A percentile compares a stretch with the other conserved stretches of the same genome.
Conservation (phyloP, 2,113 vertebrate species). For the Caloenas nicobarica region DNA sequence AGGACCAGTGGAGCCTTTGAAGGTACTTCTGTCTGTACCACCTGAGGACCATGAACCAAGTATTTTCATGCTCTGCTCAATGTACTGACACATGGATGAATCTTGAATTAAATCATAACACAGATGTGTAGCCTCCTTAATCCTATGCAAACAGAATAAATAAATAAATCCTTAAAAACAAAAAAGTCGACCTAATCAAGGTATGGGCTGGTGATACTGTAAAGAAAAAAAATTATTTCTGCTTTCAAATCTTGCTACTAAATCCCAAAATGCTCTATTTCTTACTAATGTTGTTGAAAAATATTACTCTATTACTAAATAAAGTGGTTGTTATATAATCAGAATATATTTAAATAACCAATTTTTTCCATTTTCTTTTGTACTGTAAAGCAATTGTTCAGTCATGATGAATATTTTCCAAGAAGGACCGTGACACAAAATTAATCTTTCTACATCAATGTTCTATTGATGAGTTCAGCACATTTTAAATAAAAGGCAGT, state of each 20-base stretch:
- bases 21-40: background rate
- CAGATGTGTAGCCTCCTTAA: background rate
- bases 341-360: background rate
- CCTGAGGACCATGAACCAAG: background rate
- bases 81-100: background rate
- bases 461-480: background rate
- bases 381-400: background rate
- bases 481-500: background rate
- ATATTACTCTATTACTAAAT: background rate
- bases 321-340: background rate
- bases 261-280: background rate
- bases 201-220: background rate
- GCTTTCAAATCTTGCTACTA: background rate
- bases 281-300: background rate
- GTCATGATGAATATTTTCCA: background rate
- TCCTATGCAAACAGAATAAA: background rate
- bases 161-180: background rate
- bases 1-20: background rate
- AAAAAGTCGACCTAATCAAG: background rate
- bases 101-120: background rate
- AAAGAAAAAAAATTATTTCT: background rate
- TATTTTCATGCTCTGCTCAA: background rate
- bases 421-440: background rate
- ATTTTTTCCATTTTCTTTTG: background rate
- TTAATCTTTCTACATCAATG: background rate